These are phyloP conservation scores for Patella vulgata DNA, from an alignment of 1,140 invertebrate genomes.

Conservation along the genomic window DNA sequence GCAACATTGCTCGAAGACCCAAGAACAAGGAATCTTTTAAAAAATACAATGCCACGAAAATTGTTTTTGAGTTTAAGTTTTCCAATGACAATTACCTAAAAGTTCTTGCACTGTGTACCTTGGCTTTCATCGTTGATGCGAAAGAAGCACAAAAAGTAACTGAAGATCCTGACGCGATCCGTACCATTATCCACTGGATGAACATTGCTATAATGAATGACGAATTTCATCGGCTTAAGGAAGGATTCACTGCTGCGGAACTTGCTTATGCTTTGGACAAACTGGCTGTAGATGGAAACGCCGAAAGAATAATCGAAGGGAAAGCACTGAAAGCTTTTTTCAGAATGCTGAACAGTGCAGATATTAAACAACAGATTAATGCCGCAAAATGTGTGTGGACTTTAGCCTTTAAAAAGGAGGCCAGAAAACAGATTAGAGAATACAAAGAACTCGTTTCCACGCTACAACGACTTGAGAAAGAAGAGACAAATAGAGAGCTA, in stretches of 20 bases:
- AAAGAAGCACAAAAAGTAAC: conserved; percentile 58
- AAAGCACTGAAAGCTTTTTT: conserved; percentile 45
- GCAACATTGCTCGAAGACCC: conserved; percentile 57
- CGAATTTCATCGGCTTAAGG: conserved; percentile 30
- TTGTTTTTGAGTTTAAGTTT: too few relatives aligned
- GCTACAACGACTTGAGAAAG: conserved; percentile 37
- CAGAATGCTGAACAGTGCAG: conserved; percentile 46
- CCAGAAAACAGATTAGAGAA: conserved; percentile 39
- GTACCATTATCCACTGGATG: conserved; percentile 45
- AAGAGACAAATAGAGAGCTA: conserved; percentile 42
- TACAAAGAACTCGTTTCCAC: conserved; percentile 41
- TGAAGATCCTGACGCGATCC: conserved; percentile 53
- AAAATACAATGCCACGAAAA: conserved; percentile 47
- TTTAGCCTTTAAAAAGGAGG: conserved; percentile 54
- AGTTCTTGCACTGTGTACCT: conserved; percentile 53
- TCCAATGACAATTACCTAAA: conserved; percentile 57
- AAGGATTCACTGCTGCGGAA: conserved; percentile 54
- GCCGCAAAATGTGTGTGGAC: conserved; percentile 51
- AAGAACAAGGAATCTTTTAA: conserved; percentile 54
- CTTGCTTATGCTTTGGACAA: conserved; percentile 54
- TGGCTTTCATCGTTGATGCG: conserved; percentile 59
- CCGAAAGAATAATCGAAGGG: conserved; percentile 49
- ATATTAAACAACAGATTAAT: conserved; percentile 43
- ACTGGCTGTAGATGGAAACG: conserved; percentile 56
- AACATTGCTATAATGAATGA: conserved; percentile 41